phyloP scores from a whole-genome alignment of 1,140 invertebrate genomes.

The Samia ricini region DNA sequence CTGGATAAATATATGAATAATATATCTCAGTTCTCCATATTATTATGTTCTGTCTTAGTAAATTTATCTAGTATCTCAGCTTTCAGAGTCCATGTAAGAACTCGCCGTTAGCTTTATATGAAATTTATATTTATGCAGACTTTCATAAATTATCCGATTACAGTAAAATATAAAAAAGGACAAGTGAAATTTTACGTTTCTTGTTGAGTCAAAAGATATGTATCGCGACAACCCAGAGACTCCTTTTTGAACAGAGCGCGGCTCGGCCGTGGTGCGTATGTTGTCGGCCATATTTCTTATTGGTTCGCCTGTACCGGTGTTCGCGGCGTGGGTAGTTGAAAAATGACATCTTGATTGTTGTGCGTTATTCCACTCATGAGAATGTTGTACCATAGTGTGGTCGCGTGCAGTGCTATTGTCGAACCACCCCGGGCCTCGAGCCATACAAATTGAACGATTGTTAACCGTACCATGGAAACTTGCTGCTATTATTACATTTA shows the following conservation, averaged over 20 bases:
- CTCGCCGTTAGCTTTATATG: conserved; percentile 14
- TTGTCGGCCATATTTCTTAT: conserved; percentile 72
- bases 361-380: conserved; percentile 72
- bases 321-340: conserved; percentile 73
- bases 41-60: too few relatives aligned
- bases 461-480: conserved; percentile 59
- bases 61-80: conserved; percentile 4
- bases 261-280: conserved; percentile 46
- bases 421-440: conserved; percentile 39
- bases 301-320: conserved; percentile 50
- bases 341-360: conserved; percentile 77
- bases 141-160: conserved; percentile 34
- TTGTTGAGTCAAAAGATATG: conserved; percentile 57
- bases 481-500: conserved; percentile 64
- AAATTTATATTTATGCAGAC: conserved; percentile 18
- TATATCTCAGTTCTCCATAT: too few relatives aligned
- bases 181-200: conserved; percentile 48
- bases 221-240: conserved; percentile 59
- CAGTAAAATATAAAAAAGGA: conserved; percentile 44
- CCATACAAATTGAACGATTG: conserved; percentile 75
- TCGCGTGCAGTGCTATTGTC: conserved; percentile 66
- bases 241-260: conserved; percentile 59
- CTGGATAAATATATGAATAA: too few relatives aligned
- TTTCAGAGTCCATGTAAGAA: conserved; percentile 1
- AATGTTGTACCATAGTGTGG: conserved; percentile 54